Base-by-base conservation (phyloP, 2,113 vertebrate genomes). In the Seriola aureovittata region DNA sequence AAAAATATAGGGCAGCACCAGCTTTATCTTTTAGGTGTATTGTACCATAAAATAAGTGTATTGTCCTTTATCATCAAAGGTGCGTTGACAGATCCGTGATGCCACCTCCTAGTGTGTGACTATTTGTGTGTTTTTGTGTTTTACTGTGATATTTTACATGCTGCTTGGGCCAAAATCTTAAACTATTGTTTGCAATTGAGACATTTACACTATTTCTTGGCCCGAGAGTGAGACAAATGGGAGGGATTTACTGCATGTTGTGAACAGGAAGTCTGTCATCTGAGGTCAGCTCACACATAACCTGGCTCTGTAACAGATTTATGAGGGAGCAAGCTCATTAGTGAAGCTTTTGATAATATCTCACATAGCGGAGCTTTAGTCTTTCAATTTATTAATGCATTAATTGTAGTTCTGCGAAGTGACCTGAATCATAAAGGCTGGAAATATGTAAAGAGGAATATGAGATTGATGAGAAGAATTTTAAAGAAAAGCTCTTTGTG, bases 311-410 rank as follows among this genome's bases (percentile, higher is more conserved):
- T 25, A 40, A 55, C 16, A 60, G 32, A 81, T 52, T 17, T 8
- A 44, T 21, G 17, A 46, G 6, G 16, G 46, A 69, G 14, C 11
- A 0, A 44, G 23, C 71, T 85, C 69, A 78, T 88, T 71, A 78
- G 69, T 11, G 14, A 57, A 52, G 52, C 54, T 29, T 84, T 67
- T 81, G 36, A 80, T 62, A 38, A 38, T 19, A 67, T 82, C 38
- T 59, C 68, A 50, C 54, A 75, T n/a, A 69, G 72, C 42, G 36
- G 66, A 21, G 52, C 57, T 63, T 10, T 58, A 25, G 42, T 12
- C 34, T 42, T 57, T 68, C 23, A 36, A 3, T 42, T 62, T 67
- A 36, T 75, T 62, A 36, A 81, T 67, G 50, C 32, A 54, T 16
- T 40, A 21, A n/a, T 25, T 62, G n/a, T 21, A 19, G 6, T 68